phyloP scores from a whole-genome alignment of 92 coral and sea anemone genomes.

The Zoanthus gigantus region DNA sequence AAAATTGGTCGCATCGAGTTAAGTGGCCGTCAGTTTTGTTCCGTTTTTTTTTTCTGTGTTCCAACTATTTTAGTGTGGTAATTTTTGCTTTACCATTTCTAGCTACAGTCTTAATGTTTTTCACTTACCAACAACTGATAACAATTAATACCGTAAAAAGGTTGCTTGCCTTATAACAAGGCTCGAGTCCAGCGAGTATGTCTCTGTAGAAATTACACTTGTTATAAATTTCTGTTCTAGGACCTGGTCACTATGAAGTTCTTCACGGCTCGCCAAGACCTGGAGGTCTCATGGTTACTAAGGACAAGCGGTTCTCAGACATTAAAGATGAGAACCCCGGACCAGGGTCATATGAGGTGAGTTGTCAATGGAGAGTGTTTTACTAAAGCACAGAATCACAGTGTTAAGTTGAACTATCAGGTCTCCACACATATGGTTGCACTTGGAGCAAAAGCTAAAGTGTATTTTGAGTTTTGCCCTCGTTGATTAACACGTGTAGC shows the following conservation, averaged over 20 bases:
- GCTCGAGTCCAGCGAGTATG: too few relatives aligned
- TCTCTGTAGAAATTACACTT: not conserved
- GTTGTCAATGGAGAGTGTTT: not conserved
- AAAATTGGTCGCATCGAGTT: too few relatives aligned
- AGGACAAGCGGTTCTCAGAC: constrained; percentile 78
- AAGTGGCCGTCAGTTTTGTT: too few relatives aligned
- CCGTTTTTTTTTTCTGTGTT: too few relatives aligned
- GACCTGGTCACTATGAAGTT: constrained; percentile 94
- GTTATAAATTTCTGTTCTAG: constrained; percentile 42
- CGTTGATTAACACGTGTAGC: not conserved
- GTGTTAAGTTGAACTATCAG: not conserved
- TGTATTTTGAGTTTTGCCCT: not conserved
- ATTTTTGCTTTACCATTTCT: too few relatives aligned
- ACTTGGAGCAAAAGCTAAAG: not conserved
- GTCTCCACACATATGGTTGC: not conserved
- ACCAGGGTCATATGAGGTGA: constrained; percentile 97
- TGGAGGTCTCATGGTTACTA: constrained; percentile 96
- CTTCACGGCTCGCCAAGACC: constrained; percentile 28
- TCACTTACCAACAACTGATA: too few relatives aligned
- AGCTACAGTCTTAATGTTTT: too few relatives aligned
- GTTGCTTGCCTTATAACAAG: not conserved
- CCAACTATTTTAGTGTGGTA: too few relatives aligned
- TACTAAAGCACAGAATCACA: not conserved
- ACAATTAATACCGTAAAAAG: too few relatives aligned
- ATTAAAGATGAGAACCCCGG: constrained; percentile 85